Base-by-base conservation (phyloP, 2,113 vertebrate genomes). In the Nyctibius bracteatus region DNA sequence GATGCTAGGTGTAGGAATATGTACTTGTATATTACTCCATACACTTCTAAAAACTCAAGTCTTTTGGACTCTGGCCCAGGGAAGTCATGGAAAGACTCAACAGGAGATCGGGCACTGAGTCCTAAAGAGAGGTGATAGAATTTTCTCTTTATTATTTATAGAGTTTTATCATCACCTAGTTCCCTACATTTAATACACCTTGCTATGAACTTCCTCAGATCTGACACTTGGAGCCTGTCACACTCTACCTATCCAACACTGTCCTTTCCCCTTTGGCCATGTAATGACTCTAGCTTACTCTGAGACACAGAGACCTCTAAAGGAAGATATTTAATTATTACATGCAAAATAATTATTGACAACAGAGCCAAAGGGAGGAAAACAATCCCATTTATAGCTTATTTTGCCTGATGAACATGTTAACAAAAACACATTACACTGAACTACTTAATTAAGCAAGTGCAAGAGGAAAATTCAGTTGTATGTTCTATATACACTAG, bases 371-470 rank as follows among this genome's bases (percentile, higher is more conserved):
- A 61, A 90, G 35, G 12, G 18, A 72, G 28, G 7, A 59, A 96
- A 91, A 79, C 5, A 87, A 66, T 16, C 12, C 57, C 33, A 37
- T 92, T 67, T 74, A 73, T 68, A 88, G 41, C 55, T 81, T 74
- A 68, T 55, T 85, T 91, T 85, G 25, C 75, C 87, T 88, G 62
- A 96, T 74, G 10, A 85, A 75, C 23, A 18, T 14, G 23, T 86
- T 86, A 91, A 78, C 78, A 96, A 96, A 97, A 96, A 93, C 57
- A 57, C 68, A 70, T 90, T 92, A 84, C 33, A 87, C 28, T 75
- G 95, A 97, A 96, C 94, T 94, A 96, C 66, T 90, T 93, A 95
- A 96, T 94, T 96, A 95, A 96, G 91, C 37, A 97, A 96, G 47
- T 4, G 8, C 51, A 91, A 97, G 63, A 92, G 12, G 22, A 95